Conservation (phyloP, 2,113 vertebrate genomes). For the Oenanthe oenanthe region DNA sequence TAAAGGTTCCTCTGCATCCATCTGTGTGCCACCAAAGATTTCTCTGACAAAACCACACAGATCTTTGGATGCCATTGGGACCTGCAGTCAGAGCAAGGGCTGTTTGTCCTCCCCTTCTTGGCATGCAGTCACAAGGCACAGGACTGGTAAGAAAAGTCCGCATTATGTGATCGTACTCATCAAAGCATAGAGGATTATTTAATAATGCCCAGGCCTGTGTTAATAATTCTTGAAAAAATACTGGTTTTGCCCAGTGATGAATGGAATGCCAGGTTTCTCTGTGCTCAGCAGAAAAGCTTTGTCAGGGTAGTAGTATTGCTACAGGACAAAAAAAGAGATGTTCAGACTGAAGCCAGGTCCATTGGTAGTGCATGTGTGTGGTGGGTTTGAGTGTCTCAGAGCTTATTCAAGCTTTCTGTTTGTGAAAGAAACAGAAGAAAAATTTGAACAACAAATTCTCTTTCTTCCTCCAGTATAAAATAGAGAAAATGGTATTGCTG, state of each 20-base stretch:
- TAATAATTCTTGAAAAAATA: background rate
- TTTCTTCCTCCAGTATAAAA: slow-evolving; percentile 74
- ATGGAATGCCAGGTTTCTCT: background rate
- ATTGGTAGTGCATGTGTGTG: background rate
- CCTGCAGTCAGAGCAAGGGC: background rate
- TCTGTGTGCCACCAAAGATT: background rate
- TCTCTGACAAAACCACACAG: background rate
- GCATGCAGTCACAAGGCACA: rapidly evolving
- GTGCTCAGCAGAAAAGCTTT: background rate
- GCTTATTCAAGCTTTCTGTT: background rate
- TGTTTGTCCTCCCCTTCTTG: background rate
- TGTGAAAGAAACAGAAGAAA: background rate
- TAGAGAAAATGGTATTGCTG: slow-evolving; percentile 77
- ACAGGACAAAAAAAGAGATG: background rate
- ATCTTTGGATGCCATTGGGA: background rate
- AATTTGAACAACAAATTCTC: background rate
- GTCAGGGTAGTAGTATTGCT: background rate
- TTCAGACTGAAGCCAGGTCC: background rate
- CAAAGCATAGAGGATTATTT: background rate
- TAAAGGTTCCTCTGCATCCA: background rate
- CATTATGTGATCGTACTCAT: background rate
- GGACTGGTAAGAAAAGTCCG: background rate
- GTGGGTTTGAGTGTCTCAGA: background rate
- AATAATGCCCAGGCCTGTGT: background rate
- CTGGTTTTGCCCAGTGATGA: background rate